Evolutionary conservation across 2,888 invertebrate species (phyloP).

Genomic region (Crematogaster levior): DNA sequence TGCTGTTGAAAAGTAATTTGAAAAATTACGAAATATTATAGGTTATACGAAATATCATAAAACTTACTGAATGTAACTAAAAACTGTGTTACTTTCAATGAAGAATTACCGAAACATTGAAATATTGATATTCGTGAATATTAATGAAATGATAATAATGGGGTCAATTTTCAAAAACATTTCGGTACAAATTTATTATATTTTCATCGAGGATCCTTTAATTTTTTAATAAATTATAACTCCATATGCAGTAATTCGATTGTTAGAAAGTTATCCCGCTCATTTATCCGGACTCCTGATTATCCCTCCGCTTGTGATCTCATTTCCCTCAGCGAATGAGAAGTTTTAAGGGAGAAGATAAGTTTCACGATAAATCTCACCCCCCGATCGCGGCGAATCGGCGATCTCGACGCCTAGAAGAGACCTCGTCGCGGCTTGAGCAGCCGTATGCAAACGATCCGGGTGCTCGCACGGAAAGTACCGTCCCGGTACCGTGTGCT

Average conservation of each 20-base stretch:
- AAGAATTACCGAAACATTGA: no score
- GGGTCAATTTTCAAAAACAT: no score
- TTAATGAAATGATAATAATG: no score
- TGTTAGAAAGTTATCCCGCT: no score
- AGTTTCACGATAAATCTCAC: neutral
- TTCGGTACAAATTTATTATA: no score
- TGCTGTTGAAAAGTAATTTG: no score
- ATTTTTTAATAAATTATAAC: neutral
- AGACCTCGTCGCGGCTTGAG: neutral
- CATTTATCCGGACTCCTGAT: neutral
- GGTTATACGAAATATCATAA: no score
- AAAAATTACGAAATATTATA: no score
- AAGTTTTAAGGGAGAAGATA: neutral
- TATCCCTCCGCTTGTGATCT: neutral
- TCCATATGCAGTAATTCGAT: neutral
- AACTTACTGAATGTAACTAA: no score
- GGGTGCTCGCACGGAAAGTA: conserved; percentile 51
- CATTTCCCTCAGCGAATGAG: neutral
- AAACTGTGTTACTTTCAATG: no score
- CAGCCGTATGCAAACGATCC: conserved; percentile 40
- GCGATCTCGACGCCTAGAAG: neutral
- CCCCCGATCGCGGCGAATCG: neutral
- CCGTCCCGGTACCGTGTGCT: neutral
- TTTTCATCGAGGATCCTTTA: no score
- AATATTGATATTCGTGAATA: no score